Conservation (phyloP, 2,888 invertebrate species). For the Leistus spinibarbis region DNA sequence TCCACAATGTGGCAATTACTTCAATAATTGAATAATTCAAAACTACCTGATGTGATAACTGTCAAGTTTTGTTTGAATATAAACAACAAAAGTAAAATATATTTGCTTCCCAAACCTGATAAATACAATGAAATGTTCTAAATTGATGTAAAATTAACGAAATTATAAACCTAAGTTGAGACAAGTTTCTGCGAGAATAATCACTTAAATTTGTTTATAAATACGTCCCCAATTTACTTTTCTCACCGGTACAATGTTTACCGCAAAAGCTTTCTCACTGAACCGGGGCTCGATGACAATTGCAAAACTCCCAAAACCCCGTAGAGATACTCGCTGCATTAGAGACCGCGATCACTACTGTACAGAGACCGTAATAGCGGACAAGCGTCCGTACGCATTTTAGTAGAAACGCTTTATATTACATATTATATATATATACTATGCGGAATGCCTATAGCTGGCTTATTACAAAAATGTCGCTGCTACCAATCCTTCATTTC, state of each 20-base stretch:
- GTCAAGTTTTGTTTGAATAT: too few relatives aligned
- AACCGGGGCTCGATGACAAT: conserved; percentile 22
- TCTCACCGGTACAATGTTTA: conserved; percentile 22
- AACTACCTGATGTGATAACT: too few relatives aligned
- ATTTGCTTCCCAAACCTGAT: too few relatives aligned
- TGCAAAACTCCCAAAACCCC: conserved; percentile 28
- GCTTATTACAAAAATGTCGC: conserved; percentile 44
- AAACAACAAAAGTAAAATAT: too few relatives aligned
- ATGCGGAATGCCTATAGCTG: conserved; percentile 54
- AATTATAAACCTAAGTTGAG: too few relatives aligned
- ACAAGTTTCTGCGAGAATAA: too few relatives aligned
- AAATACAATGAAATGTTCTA: too few relatives aligned
- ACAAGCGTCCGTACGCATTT: conserved; percentile 23
- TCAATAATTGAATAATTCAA: too few relatives aligned
- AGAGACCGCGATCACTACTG: conserved; percentile 28
- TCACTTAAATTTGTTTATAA: too few relatives aligned
- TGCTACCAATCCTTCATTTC: conserved; percentile 17
- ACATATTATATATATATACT: conserved; percentile 49
- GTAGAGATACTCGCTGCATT: conserved; percentile 33
- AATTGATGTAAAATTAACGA: too few relatives aligned
- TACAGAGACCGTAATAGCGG: conserved; percentile 19
- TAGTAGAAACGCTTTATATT: conserved; percentile 37
- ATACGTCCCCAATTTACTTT: conserved; percentile 42
- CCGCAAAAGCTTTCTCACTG: conserved; percentile 25
- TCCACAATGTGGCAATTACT: too few relatives aligned